Percentiles rank a stretch among this genome's conserved stretches.
phyloP scores from a whole-genome alignment of 2,888 invertebrate genomes.

The Chydorus sphaericus region DNA sequence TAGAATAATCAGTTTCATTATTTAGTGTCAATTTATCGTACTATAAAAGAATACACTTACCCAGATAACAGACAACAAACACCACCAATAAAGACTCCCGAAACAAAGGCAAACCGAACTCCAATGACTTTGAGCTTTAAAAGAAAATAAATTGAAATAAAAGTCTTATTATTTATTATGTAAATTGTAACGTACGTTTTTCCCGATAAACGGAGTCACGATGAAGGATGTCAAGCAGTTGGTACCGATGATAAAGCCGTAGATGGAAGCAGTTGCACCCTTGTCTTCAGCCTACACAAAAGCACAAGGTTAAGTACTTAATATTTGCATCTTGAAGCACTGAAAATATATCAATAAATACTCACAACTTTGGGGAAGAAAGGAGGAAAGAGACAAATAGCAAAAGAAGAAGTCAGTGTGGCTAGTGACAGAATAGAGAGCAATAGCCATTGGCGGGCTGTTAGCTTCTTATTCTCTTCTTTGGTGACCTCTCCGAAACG shows the following conservation, averaged over 20 bases:
- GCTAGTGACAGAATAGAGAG: slow-evolving; percentile 18
- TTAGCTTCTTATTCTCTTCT: slow-evolving; percentile 9
- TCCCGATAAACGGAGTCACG: slow-evolving; percentile 23
- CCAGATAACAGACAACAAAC: slow-evolving; percentile 21
- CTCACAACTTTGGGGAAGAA: slow-evolving; percentile 22
- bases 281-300: slow-evolving; percentile 1
- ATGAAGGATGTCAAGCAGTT: slow-evolving; percentile 25
- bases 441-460: slow-evolving; percentile 18
- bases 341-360: neutral
- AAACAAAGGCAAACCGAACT: slow-evolving; percentile 20
- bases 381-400: slow-evolving; percentile 23
- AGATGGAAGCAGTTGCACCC: slow-evolving; percentile 13
- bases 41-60: slow-evolving; percentile 14
- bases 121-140: slow-evolving; percentile 21
- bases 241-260: slow-evolving; percentile 24
- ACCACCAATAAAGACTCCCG: slow-evolving; percentile 21
- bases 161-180: neutral
- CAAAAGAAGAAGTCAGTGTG: slow-evolving; percentile 20
- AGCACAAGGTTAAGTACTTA: neutral
- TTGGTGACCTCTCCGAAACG: neutral
- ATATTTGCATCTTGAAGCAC: neutral
- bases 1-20: neutral
- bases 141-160: neutral
- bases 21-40: neutral
- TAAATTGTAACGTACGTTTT: slow-evolving; percentile 20